Percentiles rank a stretch among this genome's conserved stretches.
These are phyloP conservation scores for Petrocephalus schoutedeni DNA, from an alignment of 2,797 vertebrate genomes.

Conservation along the genomic window DNA sequence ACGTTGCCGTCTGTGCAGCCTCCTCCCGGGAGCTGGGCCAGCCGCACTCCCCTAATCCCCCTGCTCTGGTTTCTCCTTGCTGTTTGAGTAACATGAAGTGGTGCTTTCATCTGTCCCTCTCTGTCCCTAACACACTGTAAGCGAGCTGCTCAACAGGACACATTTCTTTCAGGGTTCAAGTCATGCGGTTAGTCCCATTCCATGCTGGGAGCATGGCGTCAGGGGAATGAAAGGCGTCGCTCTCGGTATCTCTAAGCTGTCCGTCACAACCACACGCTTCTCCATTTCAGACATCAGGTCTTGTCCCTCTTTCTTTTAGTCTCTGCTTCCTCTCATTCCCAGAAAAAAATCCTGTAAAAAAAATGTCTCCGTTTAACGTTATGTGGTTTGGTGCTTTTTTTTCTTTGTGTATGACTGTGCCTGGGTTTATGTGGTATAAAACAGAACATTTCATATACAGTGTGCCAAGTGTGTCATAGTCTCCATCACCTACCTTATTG, in stretches of 20 bases:
- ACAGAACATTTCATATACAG: background rate
- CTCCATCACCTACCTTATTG: background rate
- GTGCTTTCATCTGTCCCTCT: background rate
- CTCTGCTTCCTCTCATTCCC: background rate
- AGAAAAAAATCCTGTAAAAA: constrained; percentile 5
- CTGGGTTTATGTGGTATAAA: constrained; percentile 1
- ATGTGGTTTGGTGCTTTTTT: background rate
- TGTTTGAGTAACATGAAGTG: background rate
- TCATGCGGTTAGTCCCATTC: background rate
- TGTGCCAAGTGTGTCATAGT: background rate
- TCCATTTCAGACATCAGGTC: background rate
- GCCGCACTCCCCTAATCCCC: background rate
- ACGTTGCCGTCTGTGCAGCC: background rate
- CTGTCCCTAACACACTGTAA: background rate
- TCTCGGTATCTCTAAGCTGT: background rate
- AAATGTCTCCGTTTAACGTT: background rate
- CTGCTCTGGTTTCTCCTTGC: background rate
- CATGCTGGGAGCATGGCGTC: constrained; percentile 8
- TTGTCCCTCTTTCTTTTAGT: background rate
- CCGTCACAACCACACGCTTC: background rate
- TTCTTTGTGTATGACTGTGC: constrained; percentile 17
- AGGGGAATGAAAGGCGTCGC: background rate
- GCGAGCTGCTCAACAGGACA: background rate
- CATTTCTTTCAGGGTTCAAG: constrained; percentile 6
- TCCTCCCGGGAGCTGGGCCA: background rate